A percentile compares a stretch with the other conserved stretches of the same genome.
These are phyloP conservation scores for Amphipoea oculea DNA, from an alignment of 2,888 invertebrate genomes.

Conservation along the genomic window DNA sequence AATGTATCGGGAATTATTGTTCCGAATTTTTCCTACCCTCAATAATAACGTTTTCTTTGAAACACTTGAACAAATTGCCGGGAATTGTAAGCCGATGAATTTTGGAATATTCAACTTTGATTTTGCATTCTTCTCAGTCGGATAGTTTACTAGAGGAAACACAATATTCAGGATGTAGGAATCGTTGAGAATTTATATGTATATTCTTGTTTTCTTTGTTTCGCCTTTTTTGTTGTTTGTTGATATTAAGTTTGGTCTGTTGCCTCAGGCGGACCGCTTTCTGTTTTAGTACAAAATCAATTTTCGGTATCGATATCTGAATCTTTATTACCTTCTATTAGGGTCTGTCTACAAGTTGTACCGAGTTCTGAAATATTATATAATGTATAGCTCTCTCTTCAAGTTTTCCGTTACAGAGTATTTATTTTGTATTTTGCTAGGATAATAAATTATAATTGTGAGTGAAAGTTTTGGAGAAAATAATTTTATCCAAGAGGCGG, in stretches of 20 bases:
- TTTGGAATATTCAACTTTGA: constrained; percentile 60
- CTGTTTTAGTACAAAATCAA: constrained; percentile 33
- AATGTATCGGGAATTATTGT: constrained; percentile 68
- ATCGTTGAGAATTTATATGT: constrained; percentile 55
- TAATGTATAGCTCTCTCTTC: neutral
- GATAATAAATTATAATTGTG: neutral
- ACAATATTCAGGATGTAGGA: constrained; percentile 46
- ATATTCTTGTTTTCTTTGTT: constrained; percentile 34
- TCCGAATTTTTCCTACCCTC: constrained; percentile 51
- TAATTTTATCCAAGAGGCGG: constrained; percentile 14
- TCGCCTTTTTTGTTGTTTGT: constrained; percentile 42
- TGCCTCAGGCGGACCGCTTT: constrained; percentile 31
- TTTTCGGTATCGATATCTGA: constrained; percentile 32
- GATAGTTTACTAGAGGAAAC: constrained; percentile 40
- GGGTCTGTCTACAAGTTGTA: constrained; percentile 18
- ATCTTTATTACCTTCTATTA: constrained; percentile 22
- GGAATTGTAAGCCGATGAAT: constrained; percentile 58
- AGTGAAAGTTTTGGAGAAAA: constrained; percentile 11
- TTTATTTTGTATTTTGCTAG: neutral
- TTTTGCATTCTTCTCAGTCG: constrained; percentile 40
- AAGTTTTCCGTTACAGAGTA: neutral
- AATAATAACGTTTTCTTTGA: constrained; percentile 61
- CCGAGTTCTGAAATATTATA: too few species aligned
- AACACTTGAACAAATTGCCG: constrained; percentile 51
- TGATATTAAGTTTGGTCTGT: constrained; percentile 40